Evolutionary conservation across 2,888 invertebrate species (phyloP), one percentile per base, ranked within the genome.

Genomic region (Hyposoter didymator): DNA sequence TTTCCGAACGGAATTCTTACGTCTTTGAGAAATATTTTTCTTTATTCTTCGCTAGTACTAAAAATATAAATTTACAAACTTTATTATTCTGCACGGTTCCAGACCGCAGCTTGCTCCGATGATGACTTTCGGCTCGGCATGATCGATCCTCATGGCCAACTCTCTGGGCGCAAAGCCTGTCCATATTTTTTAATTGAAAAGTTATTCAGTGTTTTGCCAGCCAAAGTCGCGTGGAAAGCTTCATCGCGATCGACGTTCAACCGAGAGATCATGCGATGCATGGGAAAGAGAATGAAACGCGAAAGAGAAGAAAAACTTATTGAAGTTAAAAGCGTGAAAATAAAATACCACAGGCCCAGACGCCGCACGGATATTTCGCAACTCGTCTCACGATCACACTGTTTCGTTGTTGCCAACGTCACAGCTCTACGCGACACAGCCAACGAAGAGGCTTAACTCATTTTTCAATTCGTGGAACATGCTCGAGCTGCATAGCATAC

Each of bases 81-180:
- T 96, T 81, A 99, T 96, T 80, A 97, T 95, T 94, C 97, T 97
- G 87, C 96, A 96, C 0, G 98, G 98, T 93, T 99, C 99, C 14
- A 99, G 95, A 0, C 99, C 99, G 91, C 97, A 98, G 93, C 98
- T 98, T 0, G 98, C 98, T 0, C 98, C 97, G 47, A 99, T 97
- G 43, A 99, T 96, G 5, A 98, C 96, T 90, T 97, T 98, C 0
- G 99, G 98, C 92, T 97, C 96, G 0, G 97, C 97, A 92, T 99
- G 99, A 90, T 97, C 96, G 78, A 99, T 98, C 87, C 99, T 95
- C 0, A 96, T 96, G 62, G 98, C 96, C 8, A 99, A 94, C 93
- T 99, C 99, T 87, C 97, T 96, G 0, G 98, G 97, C 0, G 98
- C 98, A 92, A 99, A 99, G 70, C 99, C 97, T 97, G 94, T 89